Evolutionary conservation across 1,140 invertebrate species (phyloP).

Genomic region (Drosophila pseudoobscura): DNA sequence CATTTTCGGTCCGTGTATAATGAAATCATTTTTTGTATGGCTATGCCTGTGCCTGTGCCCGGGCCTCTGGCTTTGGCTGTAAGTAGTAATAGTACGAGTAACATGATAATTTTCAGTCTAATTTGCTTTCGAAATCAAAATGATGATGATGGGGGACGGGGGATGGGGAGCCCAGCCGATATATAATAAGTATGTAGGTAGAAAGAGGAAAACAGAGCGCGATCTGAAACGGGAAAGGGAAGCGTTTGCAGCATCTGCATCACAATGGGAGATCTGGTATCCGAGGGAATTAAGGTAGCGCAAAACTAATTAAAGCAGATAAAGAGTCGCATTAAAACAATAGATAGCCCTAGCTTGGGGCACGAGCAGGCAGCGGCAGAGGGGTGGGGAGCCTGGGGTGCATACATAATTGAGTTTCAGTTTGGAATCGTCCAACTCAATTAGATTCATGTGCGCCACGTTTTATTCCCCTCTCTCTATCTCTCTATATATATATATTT

Average conservation of each 20-base stretch:
- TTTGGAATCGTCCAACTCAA: slow-evolving; percentile 64
- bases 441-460: slow-evolving; percentile 63
- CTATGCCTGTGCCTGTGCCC: background rate
- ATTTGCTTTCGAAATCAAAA: slow-evolving; percentile 67
- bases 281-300: slow-evolving; percentile 64
- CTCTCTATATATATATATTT: too few species aligned
- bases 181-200: background rate
- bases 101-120: slow-evolving; percentile 56
- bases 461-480: too few species aligned
- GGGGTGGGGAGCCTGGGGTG: slow-evolving; percentile 16
- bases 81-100: slow-evolving; percentile 35
- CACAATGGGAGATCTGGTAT: slow-evolving; percentile 52
- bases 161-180: background rate
- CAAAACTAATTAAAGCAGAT: slow-evolving; percentile 81
- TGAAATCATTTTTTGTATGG: slow-evolving; percentile 56
- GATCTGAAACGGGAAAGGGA: slow-evolving; percentile 57
- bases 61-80: background rate
- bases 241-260: slow-evolving; percentile 69
- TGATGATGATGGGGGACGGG: slow-evolving; percentile 19
- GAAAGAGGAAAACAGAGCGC: slow-evolving; percentile 6
- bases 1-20: slow-evolving; percentile 68
- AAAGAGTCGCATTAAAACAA: slow-evolving; percentile 81
- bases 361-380: background rate
- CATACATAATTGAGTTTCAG: slow-evolving; percentile 68
- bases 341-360: slow-evolving; percentile 30